Evolutionary conservation across 1,140 invertebrate species (phyloP).

Genomic region (Globodera ellingtonae): DNA sequence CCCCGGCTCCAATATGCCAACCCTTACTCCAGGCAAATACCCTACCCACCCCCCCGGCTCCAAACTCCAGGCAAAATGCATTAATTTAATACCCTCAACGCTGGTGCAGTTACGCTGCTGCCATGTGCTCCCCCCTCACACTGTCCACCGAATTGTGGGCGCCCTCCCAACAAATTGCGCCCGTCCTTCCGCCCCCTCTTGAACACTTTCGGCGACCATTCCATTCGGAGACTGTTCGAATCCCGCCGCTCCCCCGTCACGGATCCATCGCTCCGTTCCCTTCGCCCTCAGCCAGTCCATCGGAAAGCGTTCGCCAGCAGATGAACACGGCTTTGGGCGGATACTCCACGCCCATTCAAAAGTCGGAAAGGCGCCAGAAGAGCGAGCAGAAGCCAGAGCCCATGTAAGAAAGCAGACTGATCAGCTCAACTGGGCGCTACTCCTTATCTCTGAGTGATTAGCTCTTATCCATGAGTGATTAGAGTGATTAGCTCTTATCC

Average conservation of each 20-base stretch:
- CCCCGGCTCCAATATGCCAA: conserved; percentile 43
- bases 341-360: background rate
- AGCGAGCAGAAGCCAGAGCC: background rate
- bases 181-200: conserved; percentile 7
- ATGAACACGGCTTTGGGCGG: background rate
- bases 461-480: too few relatives aligned
- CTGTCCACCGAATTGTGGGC: conserved; percentile 1
- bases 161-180: background rate
- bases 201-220: background rate
- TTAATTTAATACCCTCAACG: background rate
- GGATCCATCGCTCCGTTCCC: background rate
- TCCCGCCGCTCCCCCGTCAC: background rate
- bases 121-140: conserved; percentile 38
- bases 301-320: background rate
- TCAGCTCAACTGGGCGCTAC: too few relatives aligned
- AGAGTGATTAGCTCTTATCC: too few relatives aligned
- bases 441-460: too few relatives aligned
- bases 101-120: conserved; percentile 35
- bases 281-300: background rate
- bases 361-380: background rate
- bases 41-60: conserved; percentile 22
- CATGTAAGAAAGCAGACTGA: background rate
- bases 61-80: conserved; percentile 24
- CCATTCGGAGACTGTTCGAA: background rate
- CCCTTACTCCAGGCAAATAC: conserved; percentile 40